Evolutionary conservation across 2,888 invertebrate species (phyloP).

Genomic region (Heterodera filipjevi): DNA sequence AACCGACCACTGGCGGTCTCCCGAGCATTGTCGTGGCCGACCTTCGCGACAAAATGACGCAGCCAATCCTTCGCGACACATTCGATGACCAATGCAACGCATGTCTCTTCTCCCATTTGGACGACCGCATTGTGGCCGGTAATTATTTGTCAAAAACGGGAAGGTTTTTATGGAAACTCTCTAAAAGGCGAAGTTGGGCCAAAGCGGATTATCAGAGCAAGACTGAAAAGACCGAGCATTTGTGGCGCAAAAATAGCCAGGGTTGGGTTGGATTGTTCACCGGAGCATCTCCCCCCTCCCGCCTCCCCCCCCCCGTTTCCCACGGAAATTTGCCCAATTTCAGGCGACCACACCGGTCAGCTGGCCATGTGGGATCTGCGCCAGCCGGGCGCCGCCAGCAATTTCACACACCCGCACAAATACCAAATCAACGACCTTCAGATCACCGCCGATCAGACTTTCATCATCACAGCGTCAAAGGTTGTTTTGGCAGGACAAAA

Average conservation of each 20-base stretch:
- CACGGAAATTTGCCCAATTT: too few relatives aligned
- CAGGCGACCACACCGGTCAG: conserved; percentile 49
- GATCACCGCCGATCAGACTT: conserved; percentile 72
- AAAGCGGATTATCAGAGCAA: too few relatives aligned
- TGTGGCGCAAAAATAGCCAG: too few relatives aligned
- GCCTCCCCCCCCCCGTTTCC: too few relatives aligned
- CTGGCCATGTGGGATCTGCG: conserved; percentile 90
- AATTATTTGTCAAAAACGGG: too few relatives aligned
- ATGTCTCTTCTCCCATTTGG: conserved; percentile 84
- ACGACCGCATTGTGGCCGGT: conserved; percentile 84
- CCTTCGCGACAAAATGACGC: conserved; percentile 66
- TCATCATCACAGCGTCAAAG: conserved; percentile 90
- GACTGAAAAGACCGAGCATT: too few relatives aligned
- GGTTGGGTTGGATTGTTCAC: too few relatives aligned
- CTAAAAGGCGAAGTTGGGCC: too few relatives aligned
- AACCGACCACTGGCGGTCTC: conserved; percentile 54
- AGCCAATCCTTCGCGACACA: conserved; percentile 42
- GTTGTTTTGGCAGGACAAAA: too few relatives aligned
- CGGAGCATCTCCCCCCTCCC: too few relatives aligned
- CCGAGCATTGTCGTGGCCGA: conserved; percentile 72
- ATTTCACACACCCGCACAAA: conserved; percentile 68
- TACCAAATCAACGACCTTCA: conserved; percentile 92
- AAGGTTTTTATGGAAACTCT: too few relatives aligned
- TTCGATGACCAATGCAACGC: conserved; percentile 45
- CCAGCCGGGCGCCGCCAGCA: conserved; percentile 70